Conservation (phyloP, 2,888 invertebrate species). For the Tenthredo livida region DNA sequence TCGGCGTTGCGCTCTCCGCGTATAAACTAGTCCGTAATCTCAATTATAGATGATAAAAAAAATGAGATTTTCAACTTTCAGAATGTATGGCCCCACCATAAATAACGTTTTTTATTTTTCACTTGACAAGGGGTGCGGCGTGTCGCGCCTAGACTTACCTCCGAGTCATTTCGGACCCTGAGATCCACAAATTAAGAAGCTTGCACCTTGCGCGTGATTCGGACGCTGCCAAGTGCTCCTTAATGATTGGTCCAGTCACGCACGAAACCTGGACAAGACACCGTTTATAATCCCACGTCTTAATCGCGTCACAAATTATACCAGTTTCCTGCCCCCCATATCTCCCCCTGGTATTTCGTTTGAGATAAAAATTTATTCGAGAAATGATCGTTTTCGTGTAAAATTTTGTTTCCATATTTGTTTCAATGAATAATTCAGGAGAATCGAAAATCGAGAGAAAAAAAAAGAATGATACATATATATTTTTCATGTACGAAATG, state of each 20-base stretch:
- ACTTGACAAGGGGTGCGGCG: not conserved
- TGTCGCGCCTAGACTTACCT: not conserved
- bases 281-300: slow-evolving; percentile 69
- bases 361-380: not conserved
- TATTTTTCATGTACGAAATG: not conserved
- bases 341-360: not conserved
- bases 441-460: not conserved
- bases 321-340: not conserved
- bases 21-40: not conserved
- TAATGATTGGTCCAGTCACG: slow-evolving; percentile 72
- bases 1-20: not conserved
- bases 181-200: slow-evolving; percentile 67
- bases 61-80: not conserved
- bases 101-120: not conserved
- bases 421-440: not conserved
- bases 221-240: slow-evolving; percentile 60
- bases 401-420: not conserved
- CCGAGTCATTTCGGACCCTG: slow-evolving; percentile 3
- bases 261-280: slow-evolving; percentile 60
- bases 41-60: not conserved
- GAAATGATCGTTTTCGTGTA: not conserved
- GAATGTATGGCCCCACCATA: not conserved
- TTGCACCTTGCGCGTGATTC: slow-evolving; percentile 71
- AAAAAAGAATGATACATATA: not conserved
- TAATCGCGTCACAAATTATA: slow-evolving; percentile 69